A percentile compares a stretch with the other conserved stretches of the same genome.
Evolutionary conservation across 2,888 invertebrate species (phyloP).

Genomic region (Plemyria rubiginata): DNA sequence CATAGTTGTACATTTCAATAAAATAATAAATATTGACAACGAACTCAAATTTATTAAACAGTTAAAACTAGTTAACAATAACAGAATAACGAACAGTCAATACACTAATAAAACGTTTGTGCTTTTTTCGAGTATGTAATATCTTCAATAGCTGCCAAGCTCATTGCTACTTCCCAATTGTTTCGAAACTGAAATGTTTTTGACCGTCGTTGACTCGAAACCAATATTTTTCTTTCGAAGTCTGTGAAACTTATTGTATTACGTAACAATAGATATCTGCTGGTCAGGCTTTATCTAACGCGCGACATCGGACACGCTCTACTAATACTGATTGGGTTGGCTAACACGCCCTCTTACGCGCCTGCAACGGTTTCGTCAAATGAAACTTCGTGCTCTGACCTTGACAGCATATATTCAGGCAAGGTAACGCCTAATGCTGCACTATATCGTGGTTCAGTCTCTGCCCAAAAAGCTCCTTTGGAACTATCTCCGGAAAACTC

Average conservation of each 20-base stretch:
- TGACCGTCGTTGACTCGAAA: constrained; percentile 25
- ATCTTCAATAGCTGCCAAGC: constrained; percentile 2
- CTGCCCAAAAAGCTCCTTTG: constrained; percentile 87
- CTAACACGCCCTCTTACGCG: constrained; percentile 70
- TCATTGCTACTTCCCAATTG: constrained; percentile 7
- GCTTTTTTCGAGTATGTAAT: constrained; percentile 5
- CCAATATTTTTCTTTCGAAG: constrained; percentile 40
- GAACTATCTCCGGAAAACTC: constrained; percentile 83
- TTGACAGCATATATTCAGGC: constrained; percentile 88
- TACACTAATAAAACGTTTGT: constrained; percentile 6
- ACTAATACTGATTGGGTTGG: constrained; percentile 69
- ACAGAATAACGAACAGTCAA: constrained; percentile 45
- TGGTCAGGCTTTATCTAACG: constrained; percentile 67
- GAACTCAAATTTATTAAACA: constrained; percentile 55
- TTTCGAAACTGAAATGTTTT: constrained; percentile 2
- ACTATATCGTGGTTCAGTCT: constrained; percentile 87
- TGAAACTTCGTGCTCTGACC: constrained; percentile 87
- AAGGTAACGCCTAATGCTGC: constrained; percentile 86
- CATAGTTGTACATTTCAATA: background rate
- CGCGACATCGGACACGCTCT: constrained; percentile 78
- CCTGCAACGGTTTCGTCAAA: constrained; percentile 85
- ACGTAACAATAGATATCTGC: constrained; percentile 72
- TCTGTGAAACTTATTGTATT: constrained; percentile 72
- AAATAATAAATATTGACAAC: constrained; percentile 38
- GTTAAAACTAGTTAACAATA: constrained; percentile 82